phyloP scores from a whole-genome alignment of 2,888 invertebrate species.

The Drosophila rellima region DNA sequence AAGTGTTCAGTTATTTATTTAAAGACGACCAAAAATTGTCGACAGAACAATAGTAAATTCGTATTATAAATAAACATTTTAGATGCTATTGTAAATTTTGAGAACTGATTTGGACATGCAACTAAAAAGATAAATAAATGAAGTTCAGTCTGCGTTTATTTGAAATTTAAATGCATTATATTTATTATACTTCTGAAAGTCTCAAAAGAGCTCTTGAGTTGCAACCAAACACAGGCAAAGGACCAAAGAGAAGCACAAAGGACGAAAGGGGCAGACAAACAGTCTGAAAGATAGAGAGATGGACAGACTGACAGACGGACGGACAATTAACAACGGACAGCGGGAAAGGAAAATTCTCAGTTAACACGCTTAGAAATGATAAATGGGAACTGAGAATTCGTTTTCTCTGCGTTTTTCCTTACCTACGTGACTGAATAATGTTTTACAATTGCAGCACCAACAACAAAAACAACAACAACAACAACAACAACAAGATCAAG shows the following conservation, averaged over 20 bases:
- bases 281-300: background rate
- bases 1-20: slow-evolving; percentile 23
- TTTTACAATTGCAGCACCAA: background rate
- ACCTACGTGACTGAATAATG: slow-evolving; percentile 21
- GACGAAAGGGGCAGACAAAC: slow-evolving; percentile 1
- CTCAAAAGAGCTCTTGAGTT: slow-evolving; percentile 37
- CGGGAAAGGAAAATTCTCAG: slow-evolving; percentile 6
- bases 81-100: no score
- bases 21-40: no score
- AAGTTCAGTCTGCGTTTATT: no score
- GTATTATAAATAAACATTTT: no score
- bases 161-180: background rate
- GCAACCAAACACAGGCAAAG: background rate
- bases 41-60: no score
- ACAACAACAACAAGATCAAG: background rate
- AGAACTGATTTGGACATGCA: no score
- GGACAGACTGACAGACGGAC: background rate
- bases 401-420: background rate
- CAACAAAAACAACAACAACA: background rate
- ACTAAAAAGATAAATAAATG: no score
- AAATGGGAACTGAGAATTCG: slow-evolving; percentile 10
- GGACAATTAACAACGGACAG: no score
- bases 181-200: slow-evolving; percentile 16
- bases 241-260: slow-evolving; percentile 1
- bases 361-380: slow-evolving; percentile 21